Base-by-base conservation (phyloP, 2,113 vertebrate genomes). In the Galemys pyrenaicus region DNA sequence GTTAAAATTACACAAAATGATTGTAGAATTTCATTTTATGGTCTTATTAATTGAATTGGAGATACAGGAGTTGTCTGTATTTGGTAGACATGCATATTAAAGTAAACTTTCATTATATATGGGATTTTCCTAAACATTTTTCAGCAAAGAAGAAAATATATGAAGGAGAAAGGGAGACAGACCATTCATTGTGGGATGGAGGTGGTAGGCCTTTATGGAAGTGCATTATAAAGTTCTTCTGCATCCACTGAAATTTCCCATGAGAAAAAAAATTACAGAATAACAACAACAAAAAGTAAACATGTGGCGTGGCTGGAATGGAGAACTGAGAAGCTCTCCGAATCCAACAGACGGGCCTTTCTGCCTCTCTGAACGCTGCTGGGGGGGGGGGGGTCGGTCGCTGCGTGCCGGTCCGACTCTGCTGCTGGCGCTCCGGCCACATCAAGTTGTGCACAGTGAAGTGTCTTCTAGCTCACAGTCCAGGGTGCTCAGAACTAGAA, bases 1-100 rank as follows among this genome's bases (percentile, higher is more conserved):
- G 54, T 54, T 81, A 32, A 81, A 91, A 80, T 24, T 84, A 6
- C 19, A 51, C 10, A 91, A 44, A 88, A 37, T 64, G 4, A 70
- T 54, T 70, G 15, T 8, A 91, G 28, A 7, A 87, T 93, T 80
- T 88, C 17, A 68, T 79, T 81, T 90, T 70, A 88, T 68, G 74
- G 9, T 51, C 37, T 58, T 10, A 67, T 67, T 44, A 94, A 64
- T 80, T 91, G 35, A 79, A 51, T 39, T 84, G 11, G 19, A 87
- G 41, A 51, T 37, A 92, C 75, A 71, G 30, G 86, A 79, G 9
- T 65, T 87, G 32, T 44, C 2, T 41, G 44, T 87, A 82, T 71
- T 75, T 62, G 28, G 62, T 46, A 65, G 41, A 71, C 11, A 13
- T 65, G 17, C 1, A 49, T 44, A 56, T 74, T 49, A 49, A 49